These are phyloP conservation scores for Ondatra zibethicus DNA, from an alignment of 2,113 vertebrate species.

Conservation along the genomic window DNA sequence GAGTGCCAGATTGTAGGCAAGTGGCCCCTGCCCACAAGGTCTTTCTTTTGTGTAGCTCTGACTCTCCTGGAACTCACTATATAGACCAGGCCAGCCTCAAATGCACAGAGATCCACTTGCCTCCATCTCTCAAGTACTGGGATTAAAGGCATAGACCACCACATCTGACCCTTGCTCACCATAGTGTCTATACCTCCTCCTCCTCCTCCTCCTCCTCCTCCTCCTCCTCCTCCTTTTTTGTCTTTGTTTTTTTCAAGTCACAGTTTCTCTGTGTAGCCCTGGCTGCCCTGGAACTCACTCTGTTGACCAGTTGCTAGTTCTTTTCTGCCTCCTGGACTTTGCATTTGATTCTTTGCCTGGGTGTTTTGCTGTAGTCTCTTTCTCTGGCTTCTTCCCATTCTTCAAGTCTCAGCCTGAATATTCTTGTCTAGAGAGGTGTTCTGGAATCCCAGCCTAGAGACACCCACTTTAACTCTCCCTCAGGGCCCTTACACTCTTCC, in stretches of 20 bases:
- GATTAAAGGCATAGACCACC: not conserved
- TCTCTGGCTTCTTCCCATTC: not conserved
- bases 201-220: not conserved
- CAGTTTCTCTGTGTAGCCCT: not conserved
- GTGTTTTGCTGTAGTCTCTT: not conserved
- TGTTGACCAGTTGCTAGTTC: not conserved
- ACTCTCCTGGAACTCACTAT: not conserved
- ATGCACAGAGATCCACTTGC: not conserved
- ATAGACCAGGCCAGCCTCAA: not conserved
- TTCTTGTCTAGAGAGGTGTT: not conserved
- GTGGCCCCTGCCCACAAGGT: not conserved
- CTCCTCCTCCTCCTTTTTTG: not conserved
- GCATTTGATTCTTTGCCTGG: not conserved
- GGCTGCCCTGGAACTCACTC: not conserved
- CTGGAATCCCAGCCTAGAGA: not conserved
- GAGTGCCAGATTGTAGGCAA: not conserved
- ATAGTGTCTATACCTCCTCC: not conserved
- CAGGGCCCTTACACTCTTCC: not conserved
- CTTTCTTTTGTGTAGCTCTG: not conserved
- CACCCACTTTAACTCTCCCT: not conserved
- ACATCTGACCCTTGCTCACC: not conserved
- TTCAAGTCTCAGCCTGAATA: slow-evolving; percentile 6
- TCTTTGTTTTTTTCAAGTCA: not conserved
- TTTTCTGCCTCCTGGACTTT: not conserved
- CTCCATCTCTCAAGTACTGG: not conserved